Conservation (phyloP, 1,140 invertebrate genomes). For the Diabrotica virgifera region DNA sequence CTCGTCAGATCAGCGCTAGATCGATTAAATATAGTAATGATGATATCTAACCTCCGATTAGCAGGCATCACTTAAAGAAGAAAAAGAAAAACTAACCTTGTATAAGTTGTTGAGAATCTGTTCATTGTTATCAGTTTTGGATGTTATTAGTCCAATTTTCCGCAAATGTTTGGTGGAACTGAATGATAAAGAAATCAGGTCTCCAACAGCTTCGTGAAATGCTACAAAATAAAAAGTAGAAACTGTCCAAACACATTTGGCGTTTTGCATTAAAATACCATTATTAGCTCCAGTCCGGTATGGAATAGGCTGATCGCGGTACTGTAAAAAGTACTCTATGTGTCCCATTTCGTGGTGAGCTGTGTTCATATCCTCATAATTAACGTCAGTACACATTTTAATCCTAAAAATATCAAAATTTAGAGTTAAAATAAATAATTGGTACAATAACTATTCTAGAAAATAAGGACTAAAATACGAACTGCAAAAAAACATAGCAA, state of each 20-base stretch:
- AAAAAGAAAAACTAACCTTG: conserved; percentile 62
- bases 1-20: no score
- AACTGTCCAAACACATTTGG: background rate
- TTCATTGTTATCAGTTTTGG: conserved; percentile 54
- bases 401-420: conserved; percentile 60
- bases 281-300: conserved; percentile 82
- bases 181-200: conserved; percentile 80
- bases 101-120: conserved; percentile 36
- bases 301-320: conserved; percentile 70
- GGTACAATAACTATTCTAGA: no score
- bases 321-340: conserved; percentile 82
- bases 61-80: no score
- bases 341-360: conserved; percentile 90
- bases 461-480: no score
- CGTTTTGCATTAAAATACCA: conserved; percentile 50
- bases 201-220: conserved; percentile 92
- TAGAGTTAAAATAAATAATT: no score
- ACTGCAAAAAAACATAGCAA: no score
- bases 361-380: conserved; percentile 69
- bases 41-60: no score
- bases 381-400: conserved; percentile 82
- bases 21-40: no score
- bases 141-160: conserved; percentile 67
- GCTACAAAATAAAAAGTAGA: conserved; percentile 52
- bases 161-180: conserved; percentile 76